Evolutionary conservation across 2,888 invertebrate genomes (phyloP).

Genomic region (Drosophila ezoana): DNA sequence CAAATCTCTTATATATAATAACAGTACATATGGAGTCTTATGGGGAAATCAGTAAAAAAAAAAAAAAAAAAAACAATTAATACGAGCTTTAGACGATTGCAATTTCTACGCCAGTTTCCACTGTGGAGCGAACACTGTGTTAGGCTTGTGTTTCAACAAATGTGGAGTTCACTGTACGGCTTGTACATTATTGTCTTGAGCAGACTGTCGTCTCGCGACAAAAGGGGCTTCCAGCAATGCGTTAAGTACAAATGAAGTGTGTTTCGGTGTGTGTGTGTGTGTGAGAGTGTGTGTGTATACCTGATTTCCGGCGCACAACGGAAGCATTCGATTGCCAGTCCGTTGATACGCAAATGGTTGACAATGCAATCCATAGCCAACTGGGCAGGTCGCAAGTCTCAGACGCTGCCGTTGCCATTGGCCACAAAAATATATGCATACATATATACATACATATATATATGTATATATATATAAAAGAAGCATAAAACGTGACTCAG

Average conservation of each 20-base stretch:
- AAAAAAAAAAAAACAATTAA: background rate
- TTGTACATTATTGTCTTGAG: slow-evolving; percentile 44
- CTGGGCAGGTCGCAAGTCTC: slow-evolving; percentile 15
- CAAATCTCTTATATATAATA: too few species aligned
- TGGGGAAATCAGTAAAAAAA: too few species aligned
- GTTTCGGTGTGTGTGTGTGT: background rate
- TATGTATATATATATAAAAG: background rate
- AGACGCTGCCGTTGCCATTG: slow-evolving; percentile 33
- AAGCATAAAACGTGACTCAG: slow-evolving; percentile 53
- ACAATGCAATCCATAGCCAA: slow-evolving; percentile 41
- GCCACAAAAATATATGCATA: slow-evolving; percentile 2
- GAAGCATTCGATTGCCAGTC: slow-evolving; percentile 69
- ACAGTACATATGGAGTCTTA: too few species aligned
- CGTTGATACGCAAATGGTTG: slow-evolving; percentile 48
- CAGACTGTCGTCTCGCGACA: slow-evolving; percentile 48
- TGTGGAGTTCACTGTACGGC: slow-evolving; percentile 29
- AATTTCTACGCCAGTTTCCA: background rate
- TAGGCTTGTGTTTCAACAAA: slow-evolving; percentile 2
- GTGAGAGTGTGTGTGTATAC: slow-evolving; percentile 45
- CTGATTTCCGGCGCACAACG: slow-evolving; percentile 74
- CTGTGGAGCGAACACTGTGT: background rate
- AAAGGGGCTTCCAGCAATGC: slow-evolving; percentile 53
- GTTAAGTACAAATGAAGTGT: slow-evolving; percentile 25
- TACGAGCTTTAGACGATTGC: background rate
- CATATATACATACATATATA: slow-evolving; percentile 2